phyloP scores from a whole-genome alignment of 2,888 invertebrate species.

The Aelia acuminata region DNA sequence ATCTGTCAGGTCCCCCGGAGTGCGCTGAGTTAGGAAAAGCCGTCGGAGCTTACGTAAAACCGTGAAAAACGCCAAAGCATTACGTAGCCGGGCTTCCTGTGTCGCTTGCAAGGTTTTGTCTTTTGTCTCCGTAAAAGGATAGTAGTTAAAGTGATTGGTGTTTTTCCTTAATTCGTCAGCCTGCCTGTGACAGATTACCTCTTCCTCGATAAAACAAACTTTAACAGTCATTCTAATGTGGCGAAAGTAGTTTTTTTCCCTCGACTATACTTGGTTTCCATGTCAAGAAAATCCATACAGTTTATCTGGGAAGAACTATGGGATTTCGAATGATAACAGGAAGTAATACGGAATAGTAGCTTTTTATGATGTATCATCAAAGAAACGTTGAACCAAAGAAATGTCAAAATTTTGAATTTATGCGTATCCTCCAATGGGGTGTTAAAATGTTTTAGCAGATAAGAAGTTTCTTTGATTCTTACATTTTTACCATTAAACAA shows the following conservation, averaged over 20 bases:
- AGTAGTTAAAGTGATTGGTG: background rate
- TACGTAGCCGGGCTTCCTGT: constrained; percentile 31
- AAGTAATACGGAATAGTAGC: too few relatives aligned
- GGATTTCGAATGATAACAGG: too few relatives aligned
- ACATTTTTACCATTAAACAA: too few relatives aligned
- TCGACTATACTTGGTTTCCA: too few relatives aligned
- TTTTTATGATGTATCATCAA: too few relatives aligned
- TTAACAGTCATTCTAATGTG: background rate
- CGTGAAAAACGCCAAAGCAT: constrained; percentile 35
- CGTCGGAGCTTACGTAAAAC: constrained; percentile 34
- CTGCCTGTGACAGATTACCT: constrained; percentile 28
- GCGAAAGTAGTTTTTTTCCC: background rate
- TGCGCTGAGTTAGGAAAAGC: constrained; percentile 47
- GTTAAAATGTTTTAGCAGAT: too few relatives aligned
- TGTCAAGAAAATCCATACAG: too few relatives aligned
- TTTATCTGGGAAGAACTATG: too few relatives aligned
- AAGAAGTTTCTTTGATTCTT: too few relatives aligned
- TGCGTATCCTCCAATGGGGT: too few relatives aligned
- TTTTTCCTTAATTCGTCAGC: constrained; percentile 33
- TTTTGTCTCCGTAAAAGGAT: constrained; percentile 33
- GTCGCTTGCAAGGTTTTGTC: background rate
- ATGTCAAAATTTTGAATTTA: too few relatives aligned
- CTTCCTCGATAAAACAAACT: background rate
- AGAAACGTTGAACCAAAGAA: too few relatives aligned
- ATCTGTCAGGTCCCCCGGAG: background rate